Base-by-base conservation (phyloP, 2,113 vertebrate species). In the Otocyon megalotis region DNA sequence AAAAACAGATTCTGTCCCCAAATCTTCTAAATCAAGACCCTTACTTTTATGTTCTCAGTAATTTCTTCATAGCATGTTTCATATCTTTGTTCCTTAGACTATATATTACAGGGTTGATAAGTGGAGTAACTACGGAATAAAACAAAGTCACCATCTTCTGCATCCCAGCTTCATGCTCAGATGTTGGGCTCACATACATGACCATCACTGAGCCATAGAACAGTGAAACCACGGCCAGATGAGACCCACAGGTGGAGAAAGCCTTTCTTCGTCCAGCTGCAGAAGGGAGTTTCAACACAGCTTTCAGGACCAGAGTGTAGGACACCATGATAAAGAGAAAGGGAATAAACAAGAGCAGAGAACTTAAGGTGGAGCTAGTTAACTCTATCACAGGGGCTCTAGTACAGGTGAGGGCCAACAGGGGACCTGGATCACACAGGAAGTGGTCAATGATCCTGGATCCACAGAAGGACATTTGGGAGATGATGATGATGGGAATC, bases 161-260 rank as follows among this genome's bases (percentile, higher is more conserved):
- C 62, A 79, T 83, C 50, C 94, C 79, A 80, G 88, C 83, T 35
- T 95, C 88, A 32, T 92, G 92, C 0, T 67, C 32, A 1, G 96
- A 97, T 83, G 95, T 87, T 58, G 98, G 98, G 12, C 86, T 97
- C n/a, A 98, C 89, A 76, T 98, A 98, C 93, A 98, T 97, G 48
- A 98, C 60, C 96, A 98, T 98, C 20, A 97, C 97, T 84, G 98
- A 98, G 5, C 97, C 97, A 93, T 98, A 98, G 88, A 98, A 98
- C 32, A 98, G 97, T 48, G 97, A 97, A 88, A 98, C 98, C 63
- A 98, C 98, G 77, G 77, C 91, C 43, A 98, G 76, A 43, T 98
- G 98, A 4, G 98, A 98, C 9, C 97, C 98, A 96, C 98, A 98
- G 10, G 97, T 98, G 17, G 98, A 98, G 76, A 98, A 98, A 22